Conservation (phyloP, 2,113 vertebrate genomes). For the Alethe castanea region DNA sequence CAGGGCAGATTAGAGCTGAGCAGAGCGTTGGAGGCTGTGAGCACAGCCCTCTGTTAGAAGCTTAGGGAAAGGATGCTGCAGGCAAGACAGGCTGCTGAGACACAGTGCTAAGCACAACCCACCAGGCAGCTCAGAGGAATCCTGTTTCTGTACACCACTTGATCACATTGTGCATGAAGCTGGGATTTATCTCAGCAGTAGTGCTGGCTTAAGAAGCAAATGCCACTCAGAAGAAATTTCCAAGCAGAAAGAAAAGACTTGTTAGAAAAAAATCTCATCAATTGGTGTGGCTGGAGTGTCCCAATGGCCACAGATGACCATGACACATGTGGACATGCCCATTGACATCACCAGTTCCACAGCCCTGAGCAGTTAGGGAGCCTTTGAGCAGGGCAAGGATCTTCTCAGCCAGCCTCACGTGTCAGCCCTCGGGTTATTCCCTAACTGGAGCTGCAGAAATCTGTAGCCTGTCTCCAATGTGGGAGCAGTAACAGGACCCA, state of each 20-base stretch:
- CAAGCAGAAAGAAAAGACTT: not conserved
- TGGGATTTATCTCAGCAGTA: not conserved
- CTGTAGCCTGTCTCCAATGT: not conserved
- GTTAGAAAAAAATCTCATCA: not conserved
- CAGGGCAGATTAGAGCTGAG: not conserved
- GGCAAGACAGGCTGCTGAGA: not conserved
- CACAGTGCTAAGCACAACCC: not conserved
- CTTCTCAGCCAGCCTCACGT: not conserved
- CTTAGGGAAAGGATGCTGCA: constrained; percentile 6
- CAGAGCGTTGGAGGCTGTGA: not conserved
- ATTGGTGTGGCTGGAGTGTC: rapidly evolving
- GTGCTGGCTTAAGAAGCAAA: not conserved
- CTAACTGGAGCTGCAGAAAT: not conserved
- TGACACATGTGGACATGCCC: rapidly evolving
- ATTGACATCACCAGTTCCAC: not conserved
- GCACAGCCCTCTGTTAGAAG: not conserved
- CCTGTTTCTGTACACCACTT: not conserved
- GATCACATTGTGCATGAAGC: constrained; percentile 36
- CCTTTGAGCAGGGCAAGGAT: not conserved
- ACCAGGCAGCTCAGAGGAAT: constrained; percentile 19
- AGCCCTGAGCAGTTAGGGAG: not conserved
- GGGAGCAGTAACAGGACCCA: not conserved
- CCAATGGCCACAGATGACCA: not conserved
- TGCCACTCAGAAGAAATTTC: not conserved
- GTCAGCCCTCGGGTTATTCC: not conserved